Conservation (phyloP, 2,888 invertebrate genomes). For the Nomada hirtipes region DNA sequence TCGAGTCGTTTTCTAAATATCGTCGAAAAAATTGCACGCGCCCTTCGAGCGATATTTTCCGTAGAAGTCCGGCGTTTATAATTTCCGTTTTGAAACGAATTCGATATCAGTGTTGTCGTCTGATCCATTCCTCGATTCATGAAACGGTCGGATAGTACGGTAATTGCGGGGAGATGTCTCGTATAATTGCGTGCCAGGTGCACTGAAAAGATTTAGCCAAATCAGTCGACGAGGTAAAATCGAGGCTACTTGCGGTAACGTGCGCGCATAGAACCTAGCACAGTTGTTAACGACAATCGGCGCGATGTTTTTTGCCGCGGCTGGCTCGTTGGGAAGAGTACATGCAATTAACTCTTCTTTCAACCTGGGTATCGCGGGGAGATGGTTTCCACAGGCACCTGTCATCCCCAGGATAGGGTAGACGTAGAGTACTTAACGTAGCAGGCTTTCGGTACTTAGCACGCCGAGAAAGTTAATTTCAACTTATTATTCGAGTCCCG, state of each 20-base stretch:
- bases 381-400: constrained; percentile 36
- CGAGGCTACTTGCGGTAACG: constrained; percentile 30
- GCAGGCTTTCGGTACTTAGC: constrained; percentile 39
- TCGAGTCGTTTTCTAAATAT: background rate
- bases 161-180: constrained; percentile 14
- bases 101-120: background rate
- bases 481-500: background rate
- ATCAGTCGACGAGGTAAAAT: constrained; percentile 45
- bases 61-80: background rate
- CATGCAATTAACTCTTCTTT: constrained; percentile 54
- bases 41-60: background rate
- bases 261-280: constrained; percentile 21
- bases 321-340: constrained; percentile 38
- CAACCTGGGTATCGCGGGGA: constrained; percentile 22
- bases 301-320: constrained; percentile 36
- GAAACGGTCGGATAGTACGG: constrained; percentile 11
- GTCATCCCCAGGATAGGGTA: constrained; percentile 43
- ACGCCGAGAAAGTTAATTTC: constrained; percentile 4
- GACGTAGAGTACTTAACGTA: constrained; percentile 36
- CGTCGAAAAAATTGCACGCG: background rate
- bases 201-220: constrained; percentile 41
- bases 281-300: constrained; percentile 40
- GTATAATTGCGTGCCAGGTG: constrained; percentile 42
- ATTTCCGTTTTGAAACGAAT: constrained; percentile 4
- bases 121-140: constrained; percentile 1